Percentiles rank a stretch among this genome's conserved stretches.
Conservation (phyloP, 2,113 vertebrate genomes). For the Planiliza haematocheilus region DNA sequence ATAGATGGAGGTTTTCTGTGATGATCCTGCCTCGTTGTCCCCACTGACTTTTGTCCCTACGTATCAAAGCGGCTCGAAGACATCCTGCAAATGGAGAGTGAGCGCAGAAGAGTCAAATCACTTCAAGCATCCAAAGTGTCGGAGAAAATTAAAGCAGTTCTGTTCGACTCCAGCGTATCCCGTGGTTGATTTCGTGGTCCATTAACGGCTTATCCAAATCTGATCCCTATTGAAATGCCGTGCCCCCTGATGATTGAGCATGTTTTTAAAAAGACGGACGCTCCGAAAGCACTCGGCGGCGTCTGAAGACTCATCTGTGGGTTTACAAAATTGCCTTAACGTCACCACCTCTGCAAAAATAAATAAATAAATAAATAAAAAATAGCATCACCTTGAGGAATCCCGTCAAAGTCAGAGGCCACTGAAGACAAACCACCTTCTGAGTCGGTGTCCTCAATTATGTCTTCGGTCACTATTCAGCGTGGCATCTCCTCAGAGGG, state of each 20-base stretch:
- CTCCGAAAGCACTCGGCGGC: background rate
- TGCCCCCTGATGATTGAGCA: slow-evolving; percentile 11
- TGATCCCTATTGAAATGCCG: slow-evolving; percentile 14
- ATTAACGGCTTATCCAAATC: slow-evolving; percentile 60
- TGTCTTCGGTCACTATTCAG: background rate
- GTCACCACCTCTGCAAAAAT: slow-evolving; percentile 19
- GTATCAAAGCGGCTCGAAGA: background rate
- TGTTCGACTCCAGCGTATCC: slow-evolving; percentile 16
- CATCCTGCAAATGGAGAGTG: background rate
- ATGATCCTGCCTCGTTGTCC: background rate
- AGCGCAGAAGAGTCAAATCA: background rate
- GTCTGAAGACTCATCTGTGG: background rate
- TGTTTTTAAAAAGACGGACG: background rate
- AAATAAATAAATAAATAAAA: too few relatives aligned
- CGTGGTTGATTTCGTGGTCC: slow-evolving; percentile 32
- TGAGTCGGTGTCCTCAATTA: background rate
- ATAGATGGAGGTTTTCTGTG: background rate
- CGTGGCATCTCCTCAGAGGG: background rate
- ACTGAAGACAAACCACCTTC: background rate
- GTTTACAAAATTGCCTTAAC: background rate
- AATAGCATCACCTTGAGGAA: slow-evolving; percentile 21
- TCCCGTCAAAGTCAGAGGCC: slow-evolving; percentile 1
- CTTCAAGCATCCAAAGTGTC: background rate
- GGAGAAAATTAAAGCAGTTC: slow-evolving; percentile 14
- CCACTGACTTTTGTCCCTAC: too few relatives aligned